phyloP scores from a whole-genome alignment of 2,888 invertebrate species.

The Allygus modestus region DNA sequence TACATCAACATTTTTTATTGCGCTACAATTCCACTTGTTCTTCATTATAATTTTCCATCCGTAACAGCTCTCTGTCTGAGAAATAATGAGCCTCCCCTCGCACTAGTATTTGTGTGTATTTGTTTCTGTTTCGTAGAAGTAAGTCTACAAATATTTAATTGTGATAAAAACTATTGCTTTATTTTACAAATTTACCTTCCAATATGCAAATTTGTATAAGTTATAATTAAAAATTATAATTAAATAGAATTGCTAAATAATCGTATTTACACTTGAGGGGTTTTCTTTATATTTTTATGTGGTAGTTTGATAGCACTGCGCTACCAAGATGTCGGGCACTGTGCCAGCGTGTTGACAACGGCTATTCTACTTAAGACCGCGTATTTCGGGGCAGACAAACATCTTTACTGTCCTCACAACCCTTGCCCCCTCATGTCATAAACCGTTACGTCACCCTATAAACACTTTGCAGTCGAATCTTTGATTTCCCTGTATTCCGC shows the following conservation, averaged over 20 bases:
- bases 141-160: too few species aligned
- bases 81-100: too few species aligned
- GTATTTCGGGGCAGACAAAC: not conserved
- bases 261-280: too few species aligned
- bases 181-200: too few species aligned
- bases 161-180: too few species aligned
- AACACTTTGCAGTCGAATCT: not conserved
- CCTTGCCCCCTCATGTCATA: constrained; percentile 3
- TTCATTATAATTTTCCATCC: not conserved
- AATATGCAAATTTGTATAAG: too few species aligned
- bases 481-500: not conserved
- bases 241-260: too few species aligned
- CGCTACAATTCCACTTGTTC: not conserved
- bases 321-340: not conserved
- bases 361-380: constrained; percentile 1
- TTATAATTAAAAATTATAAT: too few species aligned
- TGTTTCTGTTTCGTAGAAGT: too few species aligned
- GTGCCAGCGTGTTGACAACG: not conserved
- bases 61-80: not conserved
- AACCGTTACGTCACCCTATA: not conserved
- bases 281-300: too few species aligned
- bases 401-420: constrained; percentile 33
- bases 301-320: too few species aligned
- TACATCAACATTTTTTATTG: not conserved
- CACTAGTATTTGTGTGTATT: too few species aligned